These are phyloP conservation scores for Abrostola triplasia DNA, from an alignment of 2,888 invertebrate species.

Conservation along the genomic window DNA sequence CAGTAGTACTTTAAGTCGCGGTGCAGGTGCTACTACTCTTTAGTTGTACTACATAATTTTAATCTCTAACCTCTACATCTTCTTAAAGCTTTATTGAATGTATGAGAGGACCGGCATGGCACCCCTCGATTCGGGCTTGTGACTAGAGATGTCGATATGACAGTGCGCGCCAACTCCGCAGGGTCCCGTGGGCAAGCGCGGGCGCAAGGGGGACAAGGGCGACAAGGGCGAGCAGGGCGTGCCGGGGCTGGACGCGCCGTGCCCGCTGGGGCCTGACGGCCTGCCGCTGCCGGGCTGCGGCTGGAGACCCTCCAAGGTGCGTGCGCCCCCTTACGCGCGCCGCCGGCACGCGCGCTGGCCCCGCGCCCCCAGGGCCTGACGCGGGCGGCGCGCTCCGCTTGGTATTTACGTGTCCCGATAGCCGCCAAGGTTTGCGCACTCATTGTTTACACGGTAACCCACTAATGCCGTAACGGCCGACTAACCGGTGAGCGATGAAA, in stretches of 20 bases:
- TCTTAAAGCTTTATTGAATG: not conserved
- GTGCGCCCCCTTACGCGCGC: constrained; percentile 25
- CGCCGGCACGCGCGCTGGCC: constrained; percentile 17
- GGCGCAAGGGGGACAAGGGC: constrained; percentile 97
- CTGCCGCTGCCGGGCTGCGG: constrained; percentile 98
- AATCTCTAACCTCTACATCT: not conserved
- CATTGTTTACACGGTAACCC: not conserved
- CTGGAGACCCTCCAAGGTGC: constrained; percentile 96
- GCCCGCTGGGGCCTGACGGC: constrained; percentile 98
- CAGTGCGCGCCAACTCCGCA: constrained; percentile 73
- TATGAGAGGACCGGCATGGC: constrained; percentile 3
- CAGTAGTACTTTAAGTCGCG: constrained; percentile 9
- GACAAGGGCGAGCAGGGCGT: constrained; percentile 98
- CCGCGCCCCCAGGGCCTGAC: not conserved
- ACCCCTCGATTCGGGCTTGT: constrained; percentile 6
- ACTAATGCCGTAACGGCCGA: not conserved
- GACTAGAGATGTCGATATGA: constrained; percentile 38
- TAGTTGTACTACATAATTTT: not conserved
- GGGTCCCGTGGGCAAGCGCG: constrained; percentile 96
- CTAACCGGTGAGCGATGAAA: constrained; percentile 14
- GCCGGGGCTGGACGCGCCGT: constrained; percentile 99
- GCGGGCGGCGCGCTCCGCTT: not conserved
- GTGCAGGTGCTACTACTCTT: constrained; percentile 32
- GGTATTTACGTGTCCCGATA: not conserved
- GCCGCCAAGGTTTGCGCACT: constrained; percentile 15